Evolutionary conservation across 2,797 vertebrate species (phyloP), one percentile per base, ranked within the genome.

Genomic region (Smutsia temminckii): DNA sequence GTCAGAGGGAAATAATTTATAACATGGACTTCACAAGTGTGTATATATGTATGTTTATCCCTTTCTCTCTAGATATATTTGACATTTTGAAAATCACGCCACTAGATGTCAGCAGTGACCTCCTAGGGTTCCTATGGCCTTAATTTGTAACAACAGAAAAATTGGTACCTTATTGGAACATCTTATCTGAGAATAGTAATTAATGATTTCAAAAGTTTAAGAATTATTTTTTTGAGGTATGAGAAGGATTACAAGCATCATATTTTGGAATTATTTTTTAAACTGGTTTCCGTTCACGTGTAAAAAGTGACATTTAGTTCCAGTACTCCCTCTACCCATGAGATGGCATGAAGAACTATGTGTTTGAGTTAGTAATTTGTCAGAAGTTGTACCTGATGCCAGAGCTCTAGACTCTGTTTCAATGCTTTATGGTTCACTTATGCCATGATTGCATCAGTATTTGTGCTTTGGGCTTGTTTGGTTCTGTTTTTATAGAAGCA

Each of bases 41-140:
- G 5, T 77, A 1, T 61, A 2, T 51, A 16, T 5, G 29, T 71
- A 16, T 63, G 32, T 80, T 40, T 80, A 11, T 93, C 3, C n/a
- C 55, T 25, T 95, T 14, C 11, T 81, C 2, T 57, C 8, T 5
- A 5, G 42, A 90, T 72, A 7, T 91, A 3, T 93, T 94, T 96
- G 66, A 53, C 86, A 96, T 95, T 5, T 91, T 51, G 83, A 96
- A 96, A 74, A 66, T 95, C 9, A 18, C 96, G 87, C 98, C 98
- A 97, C 98, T 98, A 98, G 98, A 97, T 98, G 98, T 98, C 98
- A 98, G 98, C 95, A 98, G 94, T 93, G 95, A 97, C 96, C 97
- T 98, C 98, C 90, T 95, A 95, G 95, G 97, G 93, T 92, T 91
- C 55, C 34, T n/a, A 37, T 87, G 97, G 83, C 92, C 59, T 89